Conservation (phyloP, 2,888 invertebrate genomes). For the Nemurella pictetii region DNA sequence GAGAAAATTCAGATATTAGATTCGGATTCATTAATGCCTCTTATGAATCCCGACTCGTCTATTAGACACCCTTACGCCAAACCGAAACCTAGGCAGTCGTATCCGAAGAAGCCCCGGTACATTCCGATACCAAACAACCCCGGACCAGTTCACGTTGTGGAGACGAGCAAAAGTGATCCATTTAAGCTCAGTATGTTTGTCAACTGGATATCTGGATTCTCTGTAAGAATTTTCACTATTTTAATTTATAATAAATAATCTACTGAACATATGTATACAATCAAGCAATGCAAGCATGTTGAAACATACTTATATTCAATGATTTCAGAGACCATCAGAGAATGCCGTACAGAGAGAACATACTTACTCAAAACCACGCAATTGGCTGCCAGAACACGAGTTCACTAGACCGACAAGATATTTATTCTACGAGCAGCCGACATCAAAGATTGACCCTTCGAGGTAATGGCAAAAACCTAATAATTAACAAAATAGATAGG, state of each 20-base stretch:
- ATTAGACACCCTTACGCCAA: not conserved
- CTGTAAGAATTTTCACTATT: not conserved
- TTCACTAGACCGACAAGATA: constrained; percentile 59
- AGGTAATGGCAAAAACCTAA: not conserved
- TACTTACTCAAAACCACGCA: constrained; percentile 71
- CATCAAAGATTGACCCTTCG: not conserved
- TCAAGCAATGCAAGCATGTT: too few species aligned
- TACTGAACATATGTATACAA: not conserved
- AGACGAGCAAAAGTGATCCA: not conserved
- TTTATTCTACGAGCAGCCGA: constrained; percentile 46
- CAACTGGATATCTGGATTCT: not conserved
- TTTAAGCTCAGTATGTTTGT: not conserved
- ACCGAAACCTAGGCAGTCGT: not conserved
- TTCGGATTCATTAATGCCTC: not conserved
- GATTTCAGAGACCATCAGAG: not conserved
- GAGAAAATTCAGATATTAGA: not conserved
- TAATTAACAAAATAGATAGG: not conserved
- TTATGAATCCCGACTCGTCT: not conserved
- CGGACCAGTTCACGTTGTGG: not conserved
- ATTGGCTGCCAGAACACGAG: constrained; percentile 65
- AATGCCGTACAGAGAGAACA: constrained; percentile 65
- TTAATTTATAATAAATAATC: not conserved
- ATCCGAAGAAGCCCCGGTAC: not conserved
- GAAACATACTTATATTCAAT: not conserved
- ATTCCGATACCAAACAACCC: not conserved